Conservation (phyloP, 2,888 invertebrate genomes). For the Erebia palarica region DNA sequence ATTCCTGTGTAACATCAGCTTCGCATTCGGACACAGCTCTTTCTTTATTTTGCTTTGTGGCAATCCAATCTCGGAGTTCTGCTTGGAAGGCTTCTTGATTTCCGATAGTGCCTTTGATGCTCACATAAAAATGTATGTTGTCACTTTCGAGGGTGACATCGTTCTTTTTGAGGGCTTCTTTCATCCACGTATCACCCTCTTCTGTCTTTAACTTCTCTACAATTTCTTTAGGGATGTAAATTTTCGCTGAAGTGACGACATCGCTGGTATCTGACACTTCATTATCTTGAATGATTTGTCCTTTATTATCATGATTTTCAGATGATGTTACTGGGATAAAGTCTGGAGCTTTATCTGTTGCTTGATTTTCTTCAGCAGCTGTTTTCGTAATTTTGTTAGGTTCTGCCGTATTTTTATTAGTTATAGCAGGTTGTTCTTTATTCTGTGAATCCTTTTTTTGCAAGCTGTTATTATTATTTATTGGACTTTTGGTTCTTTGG, state of each 20-base stretch:
- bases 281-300: conserved; percentile 73
- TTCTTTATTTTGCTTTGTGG: conserved; percentile 34
- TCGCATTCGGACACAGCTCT: conserved; percentile 42
- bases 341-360: conserved; percentile 53
- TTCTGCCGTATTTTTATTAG: conserved; percentile 31
- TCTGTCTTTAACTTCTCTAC: conserved; percentile 71
- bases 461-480: conserved; percentile 37
- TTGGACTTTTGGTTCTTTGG: conserved; percentile 44
- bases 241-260: conserved; percentile 69
- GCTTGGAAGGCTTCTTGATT: conserved; percentile 80
- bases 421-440: conserved; percentile 37
- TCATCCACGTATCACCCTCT: conserved; percentile 74
- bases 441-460: conserved; percentile 47
- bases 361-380: conserved; percentile 30
- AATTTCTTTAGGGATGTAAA: conserved; percentile 75
- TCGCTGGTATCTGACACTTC: conserved; percentile 75
- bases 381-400: conserved; percentile 41
- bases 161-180: conserved; percentile 56
- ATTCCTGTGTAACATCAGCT: conserved; percentile 36
- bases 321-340: conserved; percentile 57
- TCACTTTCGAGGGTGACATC: conserved; percentile 64
- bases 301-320: conserved; percentile 64
- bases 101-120: conserved; percentile 72
- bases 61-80: conserved; percentile 68
- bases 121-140: conserved; percentile 63